phyloP scores from a whole-genome alignment of 2,797 vertebrate genomes.

The Phataginus tricuspis region DNA sequence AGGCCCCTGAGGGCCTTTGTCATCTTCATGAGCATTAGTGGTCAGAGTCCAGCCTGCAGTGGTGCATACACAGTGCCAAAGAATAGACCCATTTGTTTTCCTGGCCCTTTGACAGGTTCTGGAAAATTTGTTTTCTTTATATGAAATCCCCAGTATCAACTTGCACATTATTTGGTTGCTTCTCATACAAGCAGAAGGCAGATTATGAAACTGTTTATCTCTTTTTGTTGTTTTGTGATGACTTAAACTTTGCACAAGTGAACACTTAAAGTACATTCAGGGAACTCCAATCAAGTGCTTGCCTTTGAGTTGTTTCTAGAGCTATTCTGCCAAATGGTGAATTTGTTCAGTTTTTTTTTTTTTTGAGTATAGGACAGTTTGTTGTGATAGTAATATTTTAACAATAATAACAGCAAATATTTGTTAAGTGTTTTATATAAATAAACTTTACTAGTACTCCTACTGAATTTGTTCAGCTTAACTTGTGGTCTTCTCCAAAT shows the following conservation, averaged over 20 bases:
- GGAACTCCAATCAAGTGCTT: background rate
- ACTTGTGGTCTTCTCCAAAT: background rate
- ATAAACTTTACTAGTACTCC: background rate
- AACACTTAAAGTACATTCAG: background rate
- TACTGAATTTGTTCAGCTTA: background rate
- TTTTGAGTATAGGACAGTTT: background rate
- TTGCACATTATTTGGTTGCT: background rate
- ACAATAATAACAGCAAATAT: background rate
- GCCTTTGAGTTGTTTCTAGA: background rate
- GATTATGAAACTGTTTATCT: background rate
- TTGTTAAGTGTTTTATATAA: background rate
- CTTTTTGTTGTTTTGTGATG: background rate
- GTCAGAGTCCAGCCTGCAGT: background rate
- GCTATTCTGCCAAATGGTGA: background rate
- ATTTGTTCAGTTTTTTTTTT: background rate
- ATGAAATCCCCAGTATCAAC: background rate
- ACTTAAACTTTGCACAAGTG: constrained; percentile 22
- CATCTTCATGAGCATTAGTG: background rate
- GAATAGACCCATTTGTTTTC: background rate
- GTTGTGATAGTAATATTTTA: background rate
- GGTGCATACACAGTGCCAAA: background rate
- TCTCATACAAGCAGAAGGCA: background rate
- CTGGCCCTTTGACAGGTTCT: background rate
- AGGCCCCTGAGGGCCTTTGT: background rate
- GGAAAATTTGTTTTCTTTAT: background rate